Evolutionary conservation across 2,113 vertebrate species (phyloP).

Genomic region (Neolamprologus kungweensis): DNA sequence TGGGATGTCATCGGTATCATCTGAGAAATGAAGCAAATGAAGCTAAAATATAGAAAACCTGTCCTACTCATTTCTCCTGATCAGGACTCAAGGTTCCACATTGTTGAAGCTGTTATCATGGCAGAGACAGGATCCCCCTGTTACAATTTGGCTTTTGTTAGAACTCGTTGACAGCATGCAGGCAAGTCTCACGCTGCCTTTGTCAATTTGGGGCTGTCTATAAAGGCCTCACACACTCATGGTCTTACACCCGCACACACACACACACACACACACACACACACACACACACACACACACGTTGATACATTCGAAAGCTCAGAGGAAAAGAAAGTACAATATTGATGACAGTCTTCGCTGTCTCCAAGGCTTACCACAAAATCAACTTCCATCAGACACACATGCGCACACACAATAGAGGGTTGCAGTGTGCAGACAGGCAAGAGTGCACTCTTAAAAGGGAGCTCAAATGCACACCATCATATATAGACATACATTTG

Average conservation of each 20-base stretch:
- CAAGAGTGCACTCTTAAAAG: not conserved
- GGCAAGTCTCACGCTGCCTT: conserved; percentile 19
- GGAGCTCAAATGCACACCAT: not conserved
- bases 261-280: not conserved
- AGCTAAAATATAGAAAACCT: conserved; percentile 9
- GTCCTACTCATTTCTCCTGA: conserved; percentile 3
- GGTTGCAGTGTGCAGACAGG: not conserved
- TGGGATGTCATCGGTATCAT: conserved; percentile 21
- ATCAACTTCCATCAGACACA: not conserved
- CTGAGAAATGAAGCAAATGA: conserved; percentile 10
- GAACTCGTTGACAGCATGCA: not conserved
- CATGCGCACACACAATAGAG: not conserved
- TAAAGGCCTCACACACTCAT: not conserved
- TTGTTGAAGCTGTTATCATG: conserved; percentile 48
- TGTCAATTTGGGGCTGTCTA: not conserved
- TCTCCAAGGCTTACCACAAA: conserved; percentile 1
- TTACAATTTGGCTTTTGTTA: conserved; percentile 41
- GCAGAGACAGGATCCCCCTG: conserved; percentile 12
- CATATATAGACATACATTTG: not conserved
- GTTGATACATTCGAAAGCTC: conserved; percentile 11
- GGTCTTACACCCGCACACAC: not conserved
- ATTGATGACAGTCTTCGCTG: conserved; percentile 25
- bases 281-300: not conserved
- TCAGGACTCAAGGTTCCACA: not conserved
- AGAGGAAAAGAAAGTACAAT: conserved; percentile 31